Base-by-base conservation (phyloP, 2,888 invertebrate species). In the Thecocarcelia acutangulata region DNA sequence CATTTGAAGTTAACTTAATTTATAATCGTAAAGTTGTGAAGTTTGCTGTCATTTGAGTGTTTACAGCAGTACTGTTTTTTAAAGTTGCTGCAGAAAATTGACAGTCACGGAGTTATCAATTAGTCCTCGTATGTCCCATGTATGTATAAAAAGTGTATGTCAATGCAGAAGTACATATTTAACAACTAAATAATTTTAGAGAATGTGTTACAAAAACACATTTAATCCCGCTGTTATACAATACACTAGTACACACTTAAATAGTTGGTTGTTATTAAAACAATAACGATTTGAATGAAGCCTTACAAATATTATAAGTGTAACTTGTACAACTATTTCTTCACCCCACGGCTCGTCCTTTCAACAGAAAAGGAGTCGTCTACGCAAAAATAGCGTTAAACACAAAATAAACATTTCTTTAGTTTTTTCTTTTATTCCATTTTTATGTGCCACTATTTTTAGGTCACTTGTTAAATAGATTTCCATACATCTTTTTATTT, bases 391-490 rank as follows among this genome's bases (percentile, higher is more conserved):
- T 63, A 21, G 3, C 17, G 9, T 15, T 19, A 6, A 46, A 5
- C 11, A 24, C 46, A 69, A 48, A 37, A 24, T 15, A 48, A 37
- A 28, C 40, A 66, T 17, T 9, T 40, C n/a, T 3, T 11, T 46
- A 24, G 40, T 48, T 42, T 42, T 0, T 68, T 73, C 44, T 50
- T 75, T 66, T 28, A 59, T n/a, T 56, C 28, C 9, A 28, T 46
- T 59, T 77, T 68, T 74, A 73, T 81, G 63, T 69, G 81, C 58
- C 77, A 74, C 74, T 70, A 64, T 82, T 81, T 75, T 74, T 63
- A 68, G 82, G 78, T 82, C 82, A 82, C 64, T 82, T 78, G 82
- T 74, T 82, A 78, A 74, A 42, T 74, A 48, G 82, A 70, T 52
- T 82, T 70, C 21, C 28, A 15, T 74, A 50, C 52, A 52, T 59